Base-by-base conservation (phyloP, 2,888 invertebrate genomes). In the Nomada fabriciana region DNA sequence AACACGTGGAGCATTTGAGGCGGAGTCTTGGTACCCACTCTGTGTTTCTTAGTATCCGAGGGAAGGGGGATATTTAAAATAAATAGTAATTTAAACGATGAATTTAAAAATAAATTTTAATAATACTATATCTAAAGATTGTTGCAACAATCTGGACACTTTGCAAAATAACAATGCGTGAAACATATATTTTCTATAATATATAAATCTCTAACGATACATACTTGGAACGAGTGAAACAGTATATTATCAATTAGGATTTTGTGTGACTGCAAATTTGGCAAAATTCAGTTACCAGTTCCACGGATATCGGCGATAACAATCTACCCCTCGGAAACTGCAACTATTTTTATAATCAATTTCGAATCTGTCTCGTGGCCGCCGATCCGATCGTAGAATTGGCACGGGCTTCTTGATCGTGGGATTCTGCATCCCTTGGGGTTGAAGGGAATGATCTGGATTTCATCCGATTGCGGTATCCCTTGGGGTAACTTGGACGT, bases 221-320 rank as follows among this genome's bases (percentile, higher is more conserved):
- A 7, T 7, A 36, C 7, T 36, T 36, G 36, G 1, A 36, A 36
- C 36, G 36, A 36, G 36, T 60, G 15, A 60, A 23, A 23, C 5
- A 23, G 23, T 36, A 9, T 9, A 10, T 18, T n/a, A 43, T 15
- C 10, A 25, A 59, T 2, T 13, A 20, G 15, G 7, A 75, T 53
- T 25, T 5, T 13, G 9, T 36, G 52, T 42, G 0, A 59, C 9
- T 15, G 13, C 29, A n/a, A n/a, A 71, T 75, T 74, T 53, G 80
- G 0, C 18, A 43, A 23, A 71, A 80, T 70, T 67, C 36, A 73
- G 69, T 73, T 55, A 65, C 43, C 71, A 88, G 89, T 90, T 90
- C 89, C 91, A 92, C 91, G 90, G 71, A 76, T 92, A 92, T 92
- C 86, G 36, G 3, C 60, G 92, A 92, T 90, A 91, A 92, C 76